Conservation (phyloP, 2,888 invertebrate genomes). For the Sialis fuliginosa region DNA sequence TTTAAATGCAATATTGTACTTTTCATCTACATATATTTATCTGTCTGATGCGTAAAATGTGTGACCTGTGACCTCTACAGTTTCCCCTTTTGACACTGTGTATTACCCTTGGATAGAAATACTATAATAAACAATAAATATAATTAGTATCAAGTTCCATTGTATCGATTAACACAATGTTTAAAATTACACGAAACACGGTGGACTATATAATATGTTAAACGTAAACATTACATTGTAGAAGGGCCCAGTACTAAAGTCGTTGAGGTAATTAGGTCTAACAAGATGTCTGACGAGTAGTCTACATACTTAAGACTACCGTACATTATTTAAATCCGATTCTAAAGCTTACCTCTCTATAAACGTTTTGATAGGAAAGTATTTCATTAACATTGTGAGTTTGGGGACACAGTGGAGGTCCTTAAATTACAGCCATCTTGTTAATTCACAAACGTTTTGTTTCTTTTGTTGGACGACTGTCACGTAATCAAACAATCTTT, state of each 20-base stretch:
- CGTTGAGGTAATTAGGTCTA: too few relatives aligned
- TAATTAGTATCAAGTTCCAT: too few relatives aligned
- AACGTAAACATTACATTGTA: too few relatives aligned
- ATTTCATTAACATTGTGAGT: constrained; percentile 51
- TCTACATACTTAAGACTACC: too few relatives aligned
- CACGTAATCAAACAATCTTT: neutral
- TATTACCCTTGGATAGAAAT: neutral
- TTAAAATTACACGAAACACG: neutral
- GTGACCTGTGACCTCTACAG: constrained; percentile 10
- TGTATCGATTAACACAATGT: neutral
- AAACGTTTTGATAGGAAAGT: constrained; percentile 39
- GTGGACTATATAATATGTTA: too few relatives aligned
- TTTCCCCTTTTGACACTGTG: constrained; percentile 3
- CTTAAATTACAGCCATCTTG: constrained; percentile 61
- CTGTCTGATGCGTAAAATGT: constrained; percentile 1
- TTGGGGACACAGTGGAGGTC: constrained; percentile 46
- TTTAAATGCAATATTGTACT: too few relatives aligned
- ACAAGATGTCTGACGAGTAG: too few relatives aligned
- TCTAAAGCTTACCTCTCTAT: constrained; percentile 37
- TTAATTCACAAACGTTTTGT: neutral
- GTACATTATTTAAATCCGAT: constrained; percentile 1
- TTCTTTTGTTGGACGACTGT: neutral
- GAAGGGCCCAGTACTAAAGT: too few relatives aligned
- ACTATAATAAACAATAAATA: neutral
- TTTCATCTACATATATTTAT: neutral